phyloP scores from a whole-genome alignment of 2,797 vertebrate genomes.

The Neopelma chrysocephalum region DNA sequence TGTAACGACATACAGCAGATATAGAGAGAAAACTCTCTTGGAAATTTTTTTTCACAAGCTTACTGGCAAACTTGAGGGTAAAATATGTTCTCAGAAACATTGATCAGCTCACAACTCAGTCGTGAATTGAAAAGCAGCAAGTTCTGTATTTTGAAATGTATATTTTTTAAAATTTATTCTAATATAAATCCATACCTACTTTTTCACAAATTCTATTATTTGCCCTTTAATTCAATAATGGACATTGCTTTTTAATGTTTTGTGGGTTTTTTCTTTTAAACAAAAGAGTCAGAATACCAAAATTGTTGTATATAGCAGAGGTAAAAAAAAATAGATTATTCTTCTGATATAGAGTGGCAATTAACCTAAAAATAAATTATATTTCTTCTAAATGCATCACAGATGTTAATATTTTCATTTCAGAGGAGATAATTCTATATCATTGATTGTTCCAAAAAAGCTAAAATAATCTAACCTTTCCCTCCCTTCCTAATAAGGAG shows the following conservation, averaged over 20 bases:
- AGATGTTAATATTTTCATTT: constrained; percentile 35
- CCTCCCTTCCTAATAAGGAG: neutral
- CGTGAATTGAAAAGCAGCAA: neutral
- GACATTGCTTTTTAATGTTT: neutral
- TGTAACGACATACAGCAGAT: neutral
- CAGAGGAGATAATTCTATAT: neutral
- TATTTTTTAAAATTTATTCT: neutral
- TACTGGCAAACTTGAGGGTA: neutral
- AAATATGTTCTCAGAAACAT: constrained; percentile 11
- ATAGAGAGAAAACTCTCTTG: neutral
- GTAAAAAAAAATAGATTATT: neutral
- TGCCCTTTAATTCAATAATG: neutral
- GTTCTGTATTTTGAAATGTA: neutral
- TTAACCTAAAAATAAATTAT: constrained; percentile 14
- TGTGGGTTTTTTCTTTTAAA: neutral
- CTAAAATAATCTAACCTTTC: neutral
- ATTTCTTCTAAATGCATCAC: constrained; percentile 1
- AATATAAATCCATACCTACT: neutral
- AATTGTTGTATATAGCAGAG: neutral
- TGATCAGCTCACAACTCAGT: neutral
- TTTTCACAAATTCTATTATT: neutral
- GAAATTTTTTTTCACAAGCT: neutral
- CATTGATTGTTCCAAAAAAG: neutral
- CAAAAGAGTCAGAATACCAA: neutral
- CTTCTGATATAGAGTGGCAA: neutral